Evolutionary conservation across 2,113 vertebrate species (phyloP).

Genomic region (Pogona vitticeps): DNA sequence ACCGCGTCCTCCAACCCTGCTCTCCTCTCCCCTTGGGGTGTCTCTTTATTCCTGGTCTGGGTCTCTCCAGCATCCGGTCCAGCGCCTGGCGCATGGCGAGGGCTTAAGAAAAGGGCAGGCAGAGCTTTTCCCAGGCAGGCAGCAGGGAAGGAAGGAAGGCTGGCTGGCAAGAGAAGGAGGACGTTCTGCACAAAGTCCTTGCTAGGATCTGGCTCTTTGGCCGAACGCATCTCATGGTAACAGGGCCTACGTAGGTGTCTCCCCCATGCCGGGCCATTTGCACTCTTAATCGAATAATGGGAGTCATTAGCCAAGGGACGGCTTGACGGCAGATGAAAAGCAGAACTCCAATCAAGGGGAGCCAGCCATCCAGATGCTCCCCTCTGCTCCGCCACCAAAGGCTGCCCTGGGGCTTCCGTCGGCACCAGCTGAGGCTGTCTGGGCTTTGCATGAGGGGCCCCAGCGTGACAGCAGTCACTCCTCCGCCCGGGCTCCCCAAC

Average conservation of each 20-base stretch:
- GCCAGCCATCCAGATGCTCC: constrained; percentile 15
- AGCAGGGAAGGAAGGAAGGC: too few relatives aligned
- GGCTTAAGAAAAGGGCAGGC: background rate
- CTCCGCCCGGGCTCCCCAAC: background rate
- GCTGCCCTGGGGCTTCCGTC: too few relatives aligned
- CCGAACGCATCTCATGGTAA: background rate
- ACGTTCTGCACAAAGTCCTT: background rate
- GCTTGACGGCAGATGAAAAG: constrained; percentile 24
- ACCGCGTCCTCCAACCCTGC: too few relatives aligned
- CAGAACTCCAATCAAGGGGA: constrained; percentile 14
- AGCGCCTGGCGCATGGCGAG: background rate
- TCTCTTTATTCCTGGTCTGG: background rate
- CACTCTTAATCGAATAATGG: constrained; percentile 28
- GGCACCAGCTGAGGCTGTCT: background rate
- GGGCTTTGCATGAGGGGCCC: background rate
- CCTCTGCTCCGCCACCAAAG: background rate
- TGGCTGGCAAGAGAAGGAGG: too few relatives aligned
- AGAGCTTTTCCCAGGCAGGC: background rate
- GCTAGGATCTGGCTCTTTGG: background rate
- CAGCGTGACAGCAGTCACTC: too few relatives aligned
- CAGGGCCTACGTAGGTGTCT: background rate
- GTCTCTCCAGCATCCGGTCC: background rate
- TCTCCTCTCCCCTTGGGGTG: background rate
- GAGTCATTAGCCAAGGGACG: constrained; percentile 13
- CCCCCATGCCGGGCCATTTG: background rate